phyloP scores from a whole-genome alignment of 1,140 invertebrate genomes.

The Papilio helenus region DNA sequence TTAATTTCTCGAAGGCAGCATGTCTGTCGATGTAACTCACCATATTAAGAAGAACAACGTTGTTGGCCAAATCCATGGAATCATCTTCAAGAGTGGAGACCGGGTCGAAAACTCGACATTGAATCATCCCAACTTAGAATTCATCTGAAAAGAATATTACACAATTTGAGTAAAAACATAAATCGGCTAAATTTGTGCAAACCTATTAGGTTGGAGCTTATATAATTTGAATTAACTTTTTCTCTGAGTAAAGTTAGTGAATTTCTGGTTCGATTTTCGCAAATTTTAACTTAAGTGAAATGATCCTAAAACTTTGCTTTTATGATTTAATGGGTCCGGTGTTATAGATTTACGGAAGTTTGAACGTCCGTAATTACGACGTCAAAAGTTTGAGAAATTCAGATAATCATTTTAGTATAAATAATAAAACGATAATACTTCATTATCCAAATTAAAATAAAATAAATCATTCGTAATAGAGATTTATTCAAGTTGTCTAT shows the following conservation, averaged over 20 bases:
- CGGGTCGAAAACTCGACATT: constrained; percentile 47
- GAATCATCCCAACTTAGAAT: constrained; percentile 61
- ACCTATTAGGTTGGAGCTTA: too few relatives aligned
- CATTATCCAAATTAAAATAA: not conserved
- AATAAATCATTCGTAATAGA: not conserved
- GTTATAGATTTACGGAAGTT: not conserved
- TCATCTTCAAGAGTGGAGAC: constrained; percentile 61
- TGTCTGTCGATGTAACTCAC: constrained; percentile 41
- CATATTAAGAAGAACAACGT: constrained; percentile 74
- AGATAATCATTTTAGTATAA: not conserved
- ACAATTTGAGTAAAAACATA: too few relatives aligned
- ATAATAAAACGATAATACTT: too few relatives aligned
- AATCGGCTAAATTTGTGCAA: too few relatives aligned
- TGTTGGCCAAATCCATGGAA: constrained; percentile 64
- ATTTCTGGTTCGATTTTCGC: not conserved
- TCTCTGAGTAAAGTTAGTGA: too few relatives aligned
- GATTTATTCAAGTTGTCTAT: too few relatives aligned
- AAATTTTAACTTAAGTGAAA: not conserved
- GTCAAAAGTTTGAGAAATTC: constrained; percentile 11
- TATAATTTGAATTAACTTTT: too few relatives aligned
- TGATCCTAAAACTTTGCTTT: constrained; percentile 16
- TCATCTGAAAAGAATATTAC: constrained; percentile 51
- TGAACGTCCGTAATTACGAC: not conserved
- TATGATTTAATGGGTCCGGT: not conserved
- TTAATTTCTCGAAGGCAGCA: too few relatives aligned